Percentiles rank a stretch among this genome's conserved stretches.
Evolutionary conservation across 2,888 invertebrate genomes (phyloP).

Genomic region (Mythimna albipuncta): DNA sequence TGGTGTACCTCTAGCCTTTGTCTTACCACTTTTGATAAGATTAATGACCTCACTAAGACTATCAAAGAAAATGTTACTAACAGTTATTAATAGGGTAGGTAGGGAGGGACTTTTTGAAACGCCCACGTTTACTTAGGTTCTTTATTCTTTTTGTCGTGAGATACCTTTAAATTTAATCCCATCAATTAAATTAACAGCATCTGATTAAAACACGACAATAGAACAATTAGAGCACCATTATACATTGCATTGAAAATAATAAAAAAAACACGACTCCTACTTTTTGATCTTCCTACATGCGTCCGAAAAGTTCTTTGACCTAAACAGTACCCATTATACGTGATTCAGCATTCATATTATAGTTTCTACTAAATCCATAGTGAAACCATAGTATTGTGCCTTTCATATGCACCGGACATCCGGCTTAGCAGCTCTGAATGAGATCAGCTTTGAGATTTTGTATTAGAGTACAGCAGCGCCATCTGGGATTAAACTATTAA

Average conservation of each 20-base stretch:
- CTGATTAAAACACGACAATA: conserved; percentile 12
- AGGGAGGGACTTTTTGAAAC: background rate
- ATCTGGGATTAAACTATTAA: conserved; percentile 44
- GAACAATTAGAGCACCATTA: background rate
- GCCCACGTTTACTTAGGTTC: conserved; percentile 3
- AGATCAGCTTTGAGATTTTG: conserved; percentile 18
- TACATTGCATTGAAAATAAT: background rate
- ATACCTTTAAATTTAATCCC: background rate
- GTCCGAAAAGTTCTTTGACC: conserved; percentile 18
- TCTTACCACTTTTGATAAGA: background rate
- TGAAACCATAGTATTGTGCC: conserved; percentile 38
- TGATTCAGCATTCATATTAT: conserved; percentile 48
- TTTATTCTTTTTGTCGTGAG: background rate
- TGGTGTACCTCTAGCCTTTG: background rate
- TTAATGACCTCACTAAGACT: conserved; percentile 3
- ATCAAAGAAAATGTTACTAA: background rate
- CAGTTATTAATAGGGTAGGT: background rate
- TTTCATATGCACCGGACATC: conserved; percentile 54
- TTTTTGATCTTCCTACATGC: background rate
- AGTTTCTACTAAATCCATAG: conserved; percentile 23
- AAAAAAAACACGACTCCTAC: background rate
- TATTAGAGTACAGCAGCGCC: conserved; percentile 23
- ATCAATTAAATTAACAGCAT: conserved; percentile 7
- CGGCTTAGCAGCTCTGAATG: conserved; percentile 56
- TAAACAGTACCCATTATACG: conserved; percentile 27